Conservation (phyloP, 2,113 vertebrate genomes). For the Chloroceryle aenea region DNA sequence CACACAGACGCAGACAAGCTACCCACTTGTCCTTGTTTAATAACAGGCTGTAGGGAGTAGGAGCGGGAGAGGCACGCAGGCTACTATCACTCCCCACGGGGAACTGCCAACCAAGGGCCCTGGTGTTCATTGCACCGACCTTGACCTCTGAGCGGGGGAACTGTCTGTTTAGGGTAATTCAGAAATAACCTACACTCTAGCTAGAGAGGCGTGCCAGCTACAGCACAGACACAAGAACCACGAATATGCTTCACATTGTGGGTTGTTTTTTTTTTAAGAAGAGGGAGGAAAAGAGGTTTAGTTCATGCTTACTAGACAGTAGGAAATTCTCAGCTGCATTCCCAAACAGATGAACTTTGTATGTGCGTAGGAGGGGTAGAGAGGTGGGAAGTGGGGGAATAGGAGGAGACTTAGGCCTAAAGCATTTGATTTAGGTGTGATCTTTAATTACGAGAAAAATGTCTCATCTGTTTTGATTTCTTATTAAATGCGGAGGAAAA, state of each 20-base stretch:
- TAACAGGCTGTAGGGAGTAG: constrained; percentile 39
- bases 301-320: background rate
- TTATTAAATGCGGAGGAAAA: background rate
- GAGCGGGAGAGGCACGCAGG: background rate
- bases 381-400: background rate
- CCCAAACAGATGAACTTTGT: constrained; percentile 17
- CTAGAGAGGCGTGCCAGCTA: background rate
- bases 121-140: constrained; percentile 26
- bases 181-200: background rate
- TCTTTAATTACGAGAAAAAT: constrained; percentile 17
- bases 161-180: constrained; percentile 53
- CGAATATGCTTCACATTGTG: background rate
- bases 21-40: constrained; percentile 61
- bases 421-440: constrained; percentile 26
- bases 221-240: background rate
- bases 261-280: background rate
- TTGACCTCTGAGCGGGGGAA: constrained; percentile 60
- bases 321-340: constrained; percentile 38
- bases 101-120: background rate
- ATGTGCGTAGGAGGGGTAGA: constrained; percentile 9
- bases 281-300: background rate
- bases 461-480: constrained; percentile 50
- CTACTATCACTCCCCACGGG: background rate
- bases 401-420: background rate
- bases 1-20: constrained; percentile 54